Percentiles rank a stretch among this genome's conserved stretches.
Evolutionary conservation across 2,888 invertebrate genomes (phyloP).

Genomic region (Cataglyphis cursor): DNA sequence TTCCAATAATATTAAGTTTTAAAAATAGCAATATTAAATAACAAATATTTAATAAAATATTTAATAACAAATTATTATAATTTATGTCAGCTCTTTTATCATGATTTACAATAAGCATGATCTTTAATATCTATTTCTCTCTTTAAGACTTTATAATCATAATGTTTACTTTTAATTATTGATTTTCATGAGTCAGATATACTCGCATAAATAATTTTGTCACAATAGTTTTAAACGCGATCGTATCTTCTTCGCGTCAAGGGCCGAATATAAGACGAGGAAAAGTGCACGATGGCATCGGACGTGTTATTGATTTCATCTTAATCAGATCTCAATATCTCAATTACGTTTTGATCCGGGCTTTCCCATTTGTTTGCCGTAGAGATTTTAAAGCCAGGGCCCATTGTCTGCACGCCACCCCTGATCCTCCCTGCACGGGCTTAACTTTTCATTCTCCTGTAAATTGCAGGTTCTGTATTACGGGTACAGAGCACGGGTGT

Average conservation of each 20-base stretch:
- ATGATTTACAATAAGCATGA: neutral
- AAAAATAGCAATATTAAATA: neutral
- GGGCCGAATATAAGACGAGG: slow-evolving; percentile 72
- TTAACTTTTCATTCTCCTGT: slow-evolving; percentile 87
- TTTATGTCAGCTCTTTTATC: neutral
- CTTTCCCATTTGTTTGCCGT: slow-evolving; percentile 85
- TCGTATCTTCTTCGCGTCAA: slow-evolving; percentile 31
- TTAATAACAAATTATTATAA: neutral
- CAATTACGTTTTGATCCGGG: slow-evolving; percentile 85
- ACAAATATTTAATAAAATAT: too few relatives aligned
- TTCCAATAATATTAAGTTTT: neutral
- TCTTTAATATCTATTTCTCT: neutral
- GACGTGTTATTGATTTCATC: slow-evolving; percentile 85
- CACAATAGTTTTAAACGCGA: slow-evolving; percentile 8
- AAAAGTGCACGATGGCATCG: slow-evolving; percentile 64
- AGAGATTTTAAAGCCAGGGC: slow-evolving; percentile 86
- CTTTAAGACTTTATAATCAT: neutral
- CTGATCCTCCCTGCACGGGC: slow-evolving; percentile 83
- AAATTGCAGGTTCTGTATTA: slow-evolving; percentile 85
- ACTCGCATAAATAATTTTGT: neutral
- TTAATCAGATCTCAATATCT: slow-evolving; percentile 87
- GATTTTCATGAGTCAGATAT: neutral
- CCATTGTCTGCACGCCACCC: slow-evolving; percentile 85
- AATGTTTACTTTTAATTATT: neutral
- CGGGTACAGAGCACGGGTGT: slow-evolving; percentile 81